These are phyloP conservation scores for Clupea harengus DNA, from an alignment of 2,113 vertebrate genomes.

Conservation along the genomic window DNA sequence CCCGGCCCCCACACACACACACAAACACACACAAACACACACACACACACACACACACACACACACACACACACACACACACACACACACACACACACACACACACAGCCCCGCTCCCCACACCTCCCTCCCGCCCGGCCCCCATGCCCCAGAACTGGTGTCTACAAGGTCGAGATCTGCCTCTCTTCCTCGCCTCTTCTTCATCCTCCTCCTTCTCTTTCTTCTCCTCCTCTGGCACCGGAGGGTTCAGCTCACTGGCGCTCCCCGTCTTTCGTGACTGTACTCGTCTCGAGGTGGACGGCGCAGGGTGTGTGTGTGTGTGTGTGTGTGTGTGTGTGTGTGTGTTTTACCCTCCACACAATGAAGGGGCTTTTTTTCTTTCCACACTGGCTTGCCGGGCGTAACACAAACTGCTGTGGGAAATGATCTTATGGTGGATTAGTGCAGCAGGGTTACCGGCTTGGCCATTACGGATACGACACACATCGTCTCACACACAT, in stretches of 20 bases:
- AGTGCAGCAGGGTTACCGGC: slow-evolving; percentile 13
- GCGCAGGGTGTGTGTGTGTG: neutral
- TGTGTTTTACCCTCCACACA: neutral
- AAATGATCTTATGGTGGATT: slow-evolving; percentile 12
- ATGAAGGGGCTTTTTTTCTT: slow-evolving; percentile 17
- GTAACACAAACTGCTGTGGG: slow-evolving; percentile 29
- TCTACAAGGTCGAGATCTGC: slow-evolving; percentile 14
- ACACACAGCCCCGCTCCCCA: too few species aligned
- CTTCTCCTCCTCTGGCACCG: neutral
- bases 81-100: neutral
- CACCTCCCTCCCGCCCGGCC: neutral
- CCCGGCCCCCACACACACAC: too few species aligned
- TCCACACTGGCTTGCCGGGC: slow-evolving; percentile 19
- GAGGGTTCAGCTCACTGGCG: neutral
- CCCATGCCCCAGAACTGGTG: neutral
- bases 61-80: neutral
- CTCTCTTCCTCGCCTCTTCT: neutral
- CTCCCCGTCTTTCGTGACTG: neutral
- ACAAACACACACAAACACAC: too few species aligned
- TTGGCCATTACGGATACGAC: neutral
- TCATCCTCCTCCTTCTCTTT: neutral
- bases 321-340: neutral
- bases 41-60: too few species aligned
- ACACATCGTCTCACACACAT: neutral
- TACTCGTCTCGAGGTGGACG: neutral